Evolutionary conservation across 2,797 vertebrate species (phyloP).

Genomic region (Phyllotis vaccarum): DNA sequence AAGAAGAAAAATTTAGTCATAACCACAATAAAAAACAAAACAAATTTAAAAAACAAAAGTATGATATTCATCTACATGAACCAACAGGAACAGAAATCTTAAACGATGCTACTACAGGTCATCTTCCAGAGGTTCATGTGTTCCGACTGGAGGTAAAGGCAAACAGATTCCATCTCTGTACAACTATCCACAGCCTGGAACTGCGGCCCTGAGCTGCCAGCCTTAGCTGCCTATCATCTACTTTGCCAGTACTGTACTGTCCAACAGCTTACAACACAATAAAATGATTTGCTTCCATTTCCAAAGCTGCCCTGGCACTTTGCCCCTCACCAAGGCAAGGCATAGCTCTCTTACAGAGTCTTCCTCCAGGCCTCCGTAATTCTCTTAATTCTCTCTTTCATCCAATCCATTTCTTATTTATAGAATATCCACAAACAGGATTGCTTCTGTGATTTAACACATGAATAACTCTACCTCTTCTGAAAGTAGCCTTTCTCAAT

Average conservation of each 20-base stretch:
- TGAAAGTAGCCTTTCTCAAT: slow-evolving; percentile 55
- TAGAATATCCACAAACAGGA: background rate
- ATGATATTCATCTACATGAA: background rate
- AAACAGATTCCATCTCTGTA: background rate
- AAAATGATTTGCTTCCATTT: slow-evolving; percentile 5
- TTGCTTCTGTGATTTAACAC: slow-evolving; percentile 53
- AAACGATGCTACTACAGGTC: background rate
- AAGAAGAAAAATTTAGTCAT: slow-evolving; percentile 21
- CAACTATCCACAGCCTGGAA: background rate
- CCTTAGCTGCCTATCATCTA: background rate
- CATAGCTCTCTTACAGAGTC: background rate
- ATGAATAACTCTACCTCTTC: slow-evolving; percentile 41
- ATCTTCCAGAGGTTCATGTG: background rate
- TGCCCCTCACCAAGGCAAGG: background rate
- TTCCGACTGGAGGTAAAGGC: background rate
- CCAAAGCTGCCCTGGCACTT: background rate
- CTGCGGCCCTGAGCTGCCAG: background rate
- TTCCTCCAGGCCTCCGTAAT: slow-evolving; percentile 2
- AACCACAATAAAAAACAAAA: background rate
- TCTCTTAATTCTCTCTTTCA: slow-evolving; percentile 2
- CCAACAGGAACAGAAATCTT: slow-evolving; percentile 21
- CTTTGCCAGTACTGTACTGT: background rate
- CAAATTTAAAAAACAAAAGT: background rate
- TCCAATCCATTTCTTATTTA: slow-evolving; percentile 52
- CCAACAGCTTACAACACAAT: background rate